Evolutionary conservation across 2,113 vertebrate genomes (phyloP), one percentile per base, ranked within the genome.

Genomic region (Boleophthalmus pectinirostris): DNA sequence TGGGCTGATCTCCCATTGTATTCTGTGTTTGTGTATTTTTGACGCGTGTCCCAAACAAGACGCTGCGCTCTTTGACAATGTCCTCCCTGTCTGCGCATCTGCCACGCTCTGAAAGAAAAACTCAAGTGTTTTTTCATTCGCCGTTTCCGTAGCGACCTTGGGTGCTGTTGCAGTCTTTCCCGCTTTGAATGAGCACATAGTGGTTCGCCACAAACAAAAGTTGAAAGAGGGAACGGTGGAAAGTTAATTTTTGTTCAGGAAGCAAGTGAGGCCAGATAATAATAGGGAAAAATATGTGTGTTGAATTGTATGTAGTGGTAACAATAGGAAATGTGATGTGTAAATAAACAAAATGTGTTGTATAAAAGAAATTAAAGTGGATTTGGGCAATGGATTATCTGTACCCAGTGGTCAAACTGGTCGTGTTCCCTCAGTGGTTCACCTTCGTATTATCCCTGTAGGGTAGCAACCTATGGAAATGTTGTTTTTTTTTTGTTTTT

Each of bases 111-210:
- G 75, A 80, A 82, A 46, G 68, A 60, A 58, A 53, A 64, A 51
- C 78, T 75, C 77, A 70, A 79, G 43, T 35, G 13, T 63, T 61
- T 43, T 70, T 64, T 72, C 16, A 35, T 75, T 80, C 16, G 14
- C 1, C 58, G 38, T 69, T 4, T 0, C 14, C 11, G 38, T 10
- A 9, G 38, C 51, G 46, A 75, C 84, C 77, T 86, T 81, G 69
- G 74, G 54, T 38, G 68, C 72, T 71, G 68, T 61, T 63, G 38
- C 69, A 68, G 74, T 70, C 66, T 13, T 64, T 64, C 61, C 20
- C 61, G 0, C 0, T 45, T 63, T 35, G 38, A 63, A 60, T 65
- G 21, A 70, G 13, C 3, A 71, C 64, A 73, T 24, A 16, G 14
- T 54, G 43, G 63, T 69, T 66, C 35, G 2, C 1, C 63, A 33